Percentiles rank a stretch among this genome's conserved stretches.
phyloP scores from a whole-genome alignment of 1,140 invertebrate genomes.

The Drosophila guanche region DNA sequence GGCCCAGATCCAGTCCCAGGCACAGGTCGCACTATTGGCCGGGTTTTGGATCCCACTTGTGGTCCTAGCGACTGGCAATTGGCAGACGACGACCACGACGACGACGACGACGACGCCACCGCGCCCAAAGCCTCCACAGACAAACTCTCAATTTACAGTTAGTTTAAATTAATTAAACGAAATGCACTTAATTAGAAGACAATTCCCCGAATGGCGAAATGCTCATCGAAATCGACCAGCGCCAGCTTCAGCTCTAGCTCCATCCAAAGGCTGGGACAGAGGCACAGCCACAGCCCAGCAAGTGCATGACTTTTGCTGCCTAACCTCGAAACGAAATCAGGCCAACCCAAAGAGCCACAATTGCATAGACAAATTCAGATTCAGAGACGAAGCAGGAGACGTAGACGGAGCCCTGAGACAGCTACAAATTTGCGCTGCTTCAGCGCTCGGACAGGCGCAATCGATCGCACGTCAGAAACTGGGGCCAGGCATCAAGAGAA shows the following conservation, averaged over 20 bases:
- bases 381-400: conserved; percentile 5
- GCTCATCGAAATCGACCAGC: conserved; percentile 24
- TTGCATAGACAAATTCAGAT: too few relatives aligned
- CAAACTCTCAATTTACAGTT: conserved; percentile 76
- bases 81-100: conserved; percentile 6
- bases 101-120: conserved; percentile 54
- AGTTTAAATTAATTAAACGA: conserved; percentile 82
- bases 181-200: conserved; percentile 80
- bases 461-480: conserved; percentile 80
- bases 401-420: conserved; percentile 25
- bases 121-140: conserved; percentile 58
- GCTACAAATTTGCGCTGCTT: conserved; percentile 71
- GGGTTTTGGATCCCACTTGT: not conserved
- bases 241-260: not conserved
- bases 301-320: conserved; percentile 78
- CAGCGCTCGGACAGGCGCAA: conserved; percentile 67
- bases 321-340: conserved; percentile 75
- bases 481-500: conserved; percentile 71
- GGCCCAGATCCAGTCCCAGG: not conserved
- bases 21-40: conserved; percentile 3
- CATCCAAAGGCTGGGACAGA: not conserved
- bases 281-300: conserved; percentile 27
- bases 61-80: conserved; percentile 5
- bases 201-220: conserved; percentile 62
- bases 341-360: conserved; percentile 25